Evolutionary conservation across 2,113 vertebrate genomes (phyloP).

Genomic region (Panthera tigris): DNA sequence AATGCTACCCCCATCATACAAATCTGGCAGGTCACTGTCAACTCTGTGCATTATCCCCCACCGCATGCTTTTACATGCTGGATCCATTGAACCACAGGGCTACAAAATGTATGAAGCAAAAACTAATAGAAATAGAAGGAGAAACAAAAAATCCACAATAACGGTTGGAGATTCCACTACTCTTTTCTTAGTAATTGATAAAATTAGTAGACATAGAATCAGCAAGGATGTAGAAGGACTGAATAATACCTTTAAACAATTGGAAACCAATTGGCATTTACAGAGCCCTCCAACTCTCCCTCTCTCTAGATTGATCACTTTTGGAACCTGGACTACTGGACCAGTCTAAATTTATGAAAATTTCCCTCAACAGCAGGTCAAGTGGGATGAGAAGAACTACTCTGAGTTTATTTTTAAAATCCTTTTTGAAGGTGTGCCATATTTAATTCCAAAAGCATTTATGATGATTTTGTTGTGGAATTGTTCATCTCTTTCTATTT

Average conservation of each 20-base stretch:
- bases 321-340: neutral
- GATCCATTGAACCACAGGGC: neutral
- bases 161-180: neutral
- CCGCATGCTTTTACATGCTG: neutral
- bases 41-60: neutral
- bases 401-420: neutral
- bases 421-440: neutral
- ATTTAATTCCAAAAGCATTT: constrained; percentile 5
- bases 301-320: neutral
- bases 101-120: neutral
- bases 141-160: neutral
- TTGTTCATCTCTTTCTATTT: neutral
- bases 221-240: neutral
- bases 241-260: neutral
- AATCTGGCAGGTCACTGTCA: neutral
- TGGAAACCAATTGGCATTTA: neutral
- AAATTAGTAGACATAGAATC: neutral
- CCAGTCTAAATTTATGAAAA: neutral
- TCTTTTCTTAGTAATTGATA: neutral
- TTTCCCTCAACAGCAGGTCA: neutral
- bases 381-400: neutral
- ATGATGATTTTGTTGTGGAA: neutral
- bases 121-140: neutral
- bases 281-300: neutral
- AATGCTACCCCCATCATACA: neutral